Base-by-base conservation (phyloP, 2,888 invertebrate genomes). In the Leucoma salicis region DNA sequence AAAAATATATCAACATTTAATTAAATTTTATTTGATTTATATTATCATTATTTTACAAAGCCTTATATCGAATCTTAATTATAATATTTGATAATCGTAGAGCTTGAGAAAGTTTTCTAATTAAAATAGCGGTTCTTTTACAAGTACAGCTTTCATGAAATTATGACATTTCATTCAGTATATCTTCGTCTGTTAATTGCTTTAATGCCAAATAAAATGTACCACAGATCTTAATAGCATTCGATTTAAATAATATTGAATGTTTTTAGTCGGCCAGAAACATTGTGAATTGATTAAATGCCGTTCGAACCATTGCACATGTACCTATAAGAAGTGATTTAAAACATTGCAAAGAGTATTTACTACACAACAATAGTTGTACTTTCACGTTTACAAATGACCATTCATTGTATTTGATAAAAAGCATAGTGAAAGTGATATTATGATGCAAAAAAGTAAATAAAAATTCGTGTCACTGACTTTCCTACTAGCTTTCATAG, bases 381-480 rank as follows among this genome's bases (percentile, higher is more conserved):
- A 87, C 88, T 88, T 89, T 89, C 89, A 76, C 86, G 81, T 78
- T 80, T 76, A 73, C 72, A 77, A 80, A 78, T 79, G 72, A 71
- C 75, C 78, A 78, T 82, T 86, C 78, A 80, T 82, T 81, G 72
- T 62, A 57, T 63, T 76, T 73, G 63, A 80, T 81, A 78, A 87
- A 82, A 84, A 82, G 74, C 73, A 54, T 55, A 86, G 88, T 87
- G 88, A 89, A 89, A 89, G 88, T 74, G 83, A 82, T 86, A 87
- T 78, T 70, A 78, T 66, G 66, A 82, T 75, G 15, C 84, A 87
- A 88, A 37, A 84, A 87, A 76, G 66, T 70, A 74, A 82, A 84
- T 81, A 82, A 85, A 88, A 86, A 86, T 83, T 83, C 73, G 86
- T 85, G 85, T 86, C 85, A 78, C 78, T 77, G 75, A 75, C 82